Evolutionary conservation across 2,797 vertebrate genomes (phyloP).

Genomic region (Microctenopoma lineatum): DNA sequence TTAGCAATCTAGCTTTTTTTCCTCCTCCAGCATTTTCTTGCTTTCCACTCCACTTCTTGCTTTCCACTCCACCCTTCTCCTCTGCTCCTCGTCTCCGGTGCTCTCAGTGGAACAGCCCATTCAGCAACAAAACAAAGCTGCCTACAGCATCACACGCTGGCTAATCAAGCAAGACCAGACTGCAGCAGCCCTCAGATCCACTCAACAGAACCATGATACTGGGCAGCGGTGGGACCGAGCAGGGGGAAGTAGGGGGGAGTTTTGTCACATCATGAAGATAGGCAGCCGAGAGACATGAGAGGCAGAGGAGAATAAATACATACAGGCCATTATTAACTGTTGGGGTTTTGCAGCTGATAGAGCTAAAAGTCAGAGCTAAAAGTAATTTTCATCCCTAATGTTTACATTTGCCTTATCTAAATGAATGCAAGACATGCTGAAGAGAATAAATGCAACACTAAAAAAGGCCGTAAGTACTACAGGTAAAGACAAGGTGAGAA

Average conservation of each 20-base stretch:
- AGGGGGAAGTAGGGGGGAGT: constrained; percentile 8
- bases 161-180: constrained; percentile 82
- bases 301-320: constrained; percentile 25
- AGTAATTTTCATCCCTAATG: constrained; percentile 26
- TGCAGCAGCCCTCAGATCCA: constrained; percentile 67
- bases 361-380: constrained; percentile 7
- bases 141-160: constrained; percentile 75
- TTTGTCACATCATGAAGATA: constrained; percentile 17
- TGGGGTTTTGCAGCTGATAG: constrained; percentile 30
- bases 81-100: constrained; percentile 58
- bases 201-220: constrained; percentile 60
- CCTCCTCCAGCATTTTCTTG: constrained; percentile 32
- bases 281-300: neutral
- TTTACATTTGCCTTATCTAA: constrained; percentile 42
- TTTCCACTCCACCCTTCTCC: constrained; percentile 50
- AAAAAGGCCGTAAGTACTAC: constrained; percentile 21
- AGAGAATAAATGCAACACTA: constrained; percentile 38
- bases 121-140: constrained; percentile 82
- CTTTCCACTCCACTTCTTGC: constrained; percentile 45
- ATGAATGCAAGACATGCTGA: constrained; percentile 17
- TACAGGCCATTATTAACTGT: constrained; percentile 17
- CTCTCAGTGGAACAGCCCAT: constrained; percentile 74
- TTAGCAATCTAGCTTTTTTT: constrained; percentile 36
- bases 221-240: constrained; percentile 26
- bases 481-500: constrained; percentile 29